Base-by-base conservation (phyloP, 2,797 vertebrate genomes). In the Gymnothorax javanicus region DNA sequence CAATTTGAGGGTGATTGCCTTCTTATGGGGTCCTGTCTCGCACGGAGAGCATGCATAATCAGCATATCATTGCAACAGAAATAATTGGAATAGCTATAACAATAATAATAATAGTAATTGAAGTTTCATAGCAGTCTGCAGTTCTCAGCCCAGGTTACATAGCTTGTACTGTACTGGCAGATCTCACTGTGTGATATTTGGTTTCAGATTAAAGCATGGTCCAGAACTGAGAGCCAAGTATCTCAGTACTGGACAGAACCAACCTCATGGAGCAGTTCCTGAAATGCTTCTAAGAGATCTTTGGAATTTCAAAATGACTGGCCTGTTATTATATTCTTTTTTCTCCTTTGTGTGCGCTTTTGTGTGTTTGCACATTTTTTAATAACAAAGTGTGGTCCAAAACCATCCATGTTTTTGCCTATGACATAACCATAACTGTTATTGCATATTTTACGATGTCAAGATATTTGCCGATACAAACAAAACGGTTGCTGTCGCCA, bases 121-220 rank as follows among this genome's bases (percentile, higher is more conserved):
- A 84, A 86, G 58, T 88, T 60, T 71, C 84, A 82, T 84, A 82
- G 81, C 25, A 56, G 43, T 88, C 13, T 60, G 54, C 67, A 77
- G 71, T 27, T 60, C 25, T 83, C 84, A 57, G 79, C 83, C 75
- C n/a, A 57, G 67, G 67, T 62, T 71, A 25, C 57, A 82, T 71
- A 69, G 12, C 73, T 64, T 77, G 73, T 87, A 83, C 82, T 75
- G 82, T 73, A 83, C 54, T 88, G 87, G 85, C 85, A 84, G 33
- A 62, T 43, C 15, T 11, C 8, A 84, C 27, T 86, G 67, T 58
- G 88, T 87, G 88, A 88, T 91, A 89, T 93, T 88, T 1, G 75
- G 85, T 93, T 95, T 82, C 69, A 82, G 81, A 87, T 83, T 83
- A 83, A 73, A 87, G 81, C 83, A 54, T n/a, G 69, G 57, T 57